Conservation (phyloP, 2,797 vertebrate genomes). For the Falco novaeseelandiae region DNA sequence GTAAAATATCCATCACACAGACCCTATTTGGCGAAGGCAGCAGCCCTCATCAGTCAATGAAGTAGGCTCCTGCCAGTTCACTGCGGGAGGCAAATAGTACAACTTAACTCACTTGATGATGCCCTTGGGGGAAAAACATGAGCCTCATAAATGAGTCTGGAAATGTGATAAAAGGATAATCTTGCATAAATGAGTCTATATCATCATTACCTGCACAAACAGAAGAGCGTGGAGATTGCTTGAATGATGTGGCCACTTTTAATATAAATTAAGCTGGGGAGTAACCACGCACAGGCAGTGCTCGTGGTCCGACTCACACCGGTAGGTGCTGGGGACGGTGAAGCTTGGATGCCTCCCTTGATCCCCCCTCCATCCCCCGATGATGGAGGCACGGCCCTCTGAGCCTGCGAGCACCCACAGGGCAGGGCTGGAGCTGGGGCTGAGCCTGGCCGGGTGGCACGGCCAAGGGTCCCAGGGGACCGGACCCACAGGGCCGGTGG, state of each 20-base stretch:
- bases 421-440: not conserved
- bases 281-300: not conserved
- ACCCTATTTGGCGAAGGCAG: slow-evolving; percentile 85
- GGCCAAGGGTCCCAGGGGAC: accelerated
- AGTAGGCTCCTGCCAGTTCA: slow-evolving; percentile 82
- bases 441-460: too few relatives aligned
- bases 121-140: slow-evolving; percentile 81
- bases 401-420: not conserved
- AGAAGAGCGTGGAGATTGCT: not conserved
- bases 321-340: not conserved
- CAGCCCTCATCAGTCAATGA: slow-evolving; percentile 84
- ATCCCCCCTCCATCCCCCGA: too few relatives aligned
- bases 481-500: accelerated
- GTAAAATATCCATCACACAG: slow-evolving; percentile 84
- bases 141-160: slow-evolving; percentile 81
- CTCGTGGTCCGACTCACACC: accelerated
- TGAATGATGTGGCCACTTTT: slow-evolving; percentile 42
- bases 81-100: slow-evolving; percentile 84
- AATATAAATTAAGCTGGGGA: slow-evolving; percentile 13
- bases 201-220: slow-evolving; percentile 81
- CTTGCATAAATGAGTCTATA: slow-evolving; percentile 82
- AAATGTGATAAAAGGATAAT: slow-evolving; percentile 87
- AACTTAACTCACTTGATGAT: slow-evolving; percentile 86
- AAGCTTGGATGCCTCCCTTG: not conserved
- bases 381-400: not conserved